These are phyloP conservation scores for Dasyurus viverrinus DNA, from an alignment of 2,113 vertebrate genomes.

Conservation along the genomic window DNA sequence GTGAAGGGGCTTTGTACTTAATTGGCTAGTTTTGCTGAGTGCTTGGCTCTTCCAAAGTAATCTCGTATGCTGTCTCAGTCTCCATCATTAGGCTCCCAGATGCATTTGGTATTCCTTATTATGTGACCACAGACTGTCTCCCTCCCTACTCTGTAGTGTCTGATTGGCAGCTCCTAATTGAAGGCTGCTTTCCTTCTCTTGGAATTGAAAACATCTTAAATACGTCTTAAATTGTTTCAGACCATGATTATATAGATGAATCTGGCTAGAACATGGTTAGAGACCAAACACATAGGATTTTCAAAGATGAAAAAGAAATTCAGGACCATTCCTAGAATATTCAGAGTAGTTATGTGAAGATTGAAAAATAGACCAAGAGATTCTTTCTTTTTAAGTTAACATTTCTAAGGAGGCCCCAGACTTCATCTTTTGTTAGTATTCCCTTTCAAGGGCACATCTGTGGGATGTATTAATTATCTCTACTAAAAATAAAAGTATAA, in stretches of 20 bases:
- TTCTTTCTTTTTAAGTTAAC: background rate
- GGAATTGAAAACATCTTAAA: background rate
- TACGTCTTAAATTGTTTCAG: slow-evolving; percentile 5
- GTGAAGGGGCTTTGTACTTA: background rate
- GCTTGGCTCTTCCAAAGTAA: background rate
- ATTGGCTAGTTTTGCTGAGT: background rate
- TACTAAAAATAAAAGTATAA: background rate
- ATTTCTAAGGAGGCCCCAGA: background rate
- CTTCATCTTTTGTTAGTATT: background rate
- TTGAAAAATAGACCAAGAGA: background rate
- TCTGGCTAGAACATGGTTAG: background rate
- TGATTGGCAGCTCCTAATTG: slow-evolving; percentile 65
- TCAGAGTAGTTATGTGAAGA: background rate
- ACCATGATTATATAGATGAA: slow-evolving; percentile 2
- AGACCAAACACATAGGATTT: slow-evolving; percentile 12
- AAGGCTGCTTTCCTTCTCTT: slow-evolving; percentile 57
- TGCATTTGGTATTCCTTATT: slow-evolving; percentile 68
- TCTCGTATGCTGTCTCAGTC: background rate
- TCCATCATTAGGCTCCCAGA: slow-evolving; percentile 53
- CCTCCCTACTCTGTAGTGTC: slow-evolving; percentile 29
- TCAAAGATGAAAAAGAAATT: slow-evolving; percentile 28
- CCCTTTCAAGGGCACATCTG: background rate
- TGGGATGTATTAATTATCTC: background rate
- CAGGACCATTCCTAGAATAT: slow-evolving; percentile 31
- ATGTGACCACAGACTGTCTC: slow-evolving; percentile 59